Base-by-base conservation (phyloP, 2,888 invertebrate species). In the Operophtera brumata region DNA sequence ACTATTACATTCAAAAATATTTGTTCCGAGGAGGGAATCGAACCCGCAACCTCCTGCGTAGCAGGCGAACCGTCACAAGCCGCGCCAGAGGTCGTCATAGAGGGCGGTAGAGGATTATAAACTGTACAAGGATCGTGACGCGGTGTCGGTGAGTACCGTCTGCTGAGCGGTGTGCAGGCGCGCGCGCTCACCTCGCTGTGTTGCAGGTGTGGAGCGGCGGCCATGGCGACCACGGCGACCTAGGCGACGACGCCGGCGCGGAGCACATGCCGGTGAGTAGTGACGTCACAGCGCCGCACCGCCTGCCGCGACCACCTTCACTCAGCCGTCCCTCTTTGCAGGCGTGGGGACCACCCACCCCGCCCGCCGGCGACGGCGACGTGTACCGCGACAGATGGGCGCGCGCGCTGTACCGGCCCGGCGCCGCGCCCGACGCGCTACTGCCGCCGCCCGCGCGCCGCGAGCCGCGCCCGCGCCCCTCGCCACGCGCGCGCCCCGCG, bases 331-430 rank as follows among this genome's bases (percentile, higher is more conserved):
- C 41, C 11, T 4, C 36, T 4, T 6, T 14, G 7, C 50, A 36
- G 25, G 35, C 42, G 35, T 30, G 39, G 55, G 55, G 55, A 67
- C 99, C 99, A 49, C 99, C 98, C 53, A 99, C 99, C 13, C 99
- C 99, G 54, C 98, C 99, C 9, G 94, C 95, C 79, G 96, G 96
- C 80, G 97, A 97, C 72, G 94, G 94, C 75, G 99, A 99, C 82
- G 85, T 97, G 53, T 97, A 97, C 90, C 94, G 97, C 66, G 98
- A 99, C 80, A 92, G 93, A 67, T 94, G 96, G 57, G 87, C 97
- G 80, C 93, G 94, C 59, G 96, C 96, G 77, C 92, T 98, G 60
- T 99, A 99, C 86, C 96, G 97, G 58, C 88, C 92, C 66, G 90
- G 86, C 13, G 70, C 84, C 71, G 96, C 95, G 92, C 90, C 94